A percentile compares a stretch with the other conserved stretches of the same genome.
Conservation (phyloP, 2,797 vertebrate genomes). For the Sternotherus odoratus region DNA sequence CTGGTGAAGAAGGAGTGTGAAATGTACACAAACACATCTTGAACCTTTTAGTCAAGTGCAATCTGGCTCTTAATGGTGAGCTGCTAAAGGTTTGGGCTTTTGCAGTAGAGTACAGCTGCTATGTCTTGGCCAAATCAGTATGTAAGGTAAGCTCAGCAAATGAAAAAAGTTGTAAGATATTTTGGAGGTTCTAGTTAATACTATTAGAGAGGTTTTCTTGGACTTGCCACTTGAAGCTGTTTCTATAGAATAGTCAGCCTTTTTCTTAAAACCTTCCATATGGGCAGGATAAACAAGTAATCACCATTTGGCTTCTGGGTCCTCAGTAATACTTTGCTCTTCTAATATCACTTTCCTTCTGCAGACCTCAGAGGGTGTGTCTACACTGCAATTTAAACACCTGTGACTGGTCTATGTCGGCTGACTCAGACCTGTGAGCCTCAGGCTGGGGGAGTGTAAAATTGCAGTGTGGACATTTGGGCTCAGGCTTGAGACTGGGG, state of each 20-base stretch:
- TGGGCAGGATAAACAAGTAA: not conserved
- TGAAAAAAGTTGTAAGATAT: not conserved
- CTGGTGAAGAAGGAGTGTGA: conserved; percentile 23
- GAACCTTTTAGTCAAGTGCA: conserved; percentile 2
- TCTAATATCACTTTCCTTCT: not conserved
- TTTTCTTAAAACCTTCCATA: not conserved
- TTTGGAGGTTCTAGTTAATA: not conserved
- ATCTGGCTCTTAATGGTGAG: not conserved
- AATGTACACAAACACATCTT: not conserved
- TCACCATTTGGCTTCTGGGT: not conserved
- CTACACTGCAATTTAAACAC: not conserved
- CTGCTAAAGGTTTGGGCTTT: not conserved
- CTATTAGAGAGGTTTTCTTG: not conserved
- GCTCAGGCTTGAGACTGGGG: too few relatives aligned
- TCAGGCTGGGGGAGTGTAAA: not conserved
- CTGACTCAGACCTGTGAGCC: not conserved
- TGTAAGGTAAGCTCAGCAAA: not conserved
- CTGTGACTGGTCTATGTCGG: not conserved
- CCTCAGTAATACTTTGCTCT: not conserved
- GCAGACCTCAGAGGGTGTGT: not conserved
- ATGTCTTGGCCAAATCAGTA: not conserved
- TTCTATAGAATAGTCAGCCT: not conserved
- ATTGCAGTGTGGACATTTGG: not conserved
- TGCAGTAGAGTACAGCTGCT: not conserved
- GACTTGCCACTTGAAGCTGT: not conserved